Evolutionary conservation across 2,888 invertebrate genomes (phyloP), one percentile per base, ranked within the genome.

Genomic region (Noctua comes): DNA sequence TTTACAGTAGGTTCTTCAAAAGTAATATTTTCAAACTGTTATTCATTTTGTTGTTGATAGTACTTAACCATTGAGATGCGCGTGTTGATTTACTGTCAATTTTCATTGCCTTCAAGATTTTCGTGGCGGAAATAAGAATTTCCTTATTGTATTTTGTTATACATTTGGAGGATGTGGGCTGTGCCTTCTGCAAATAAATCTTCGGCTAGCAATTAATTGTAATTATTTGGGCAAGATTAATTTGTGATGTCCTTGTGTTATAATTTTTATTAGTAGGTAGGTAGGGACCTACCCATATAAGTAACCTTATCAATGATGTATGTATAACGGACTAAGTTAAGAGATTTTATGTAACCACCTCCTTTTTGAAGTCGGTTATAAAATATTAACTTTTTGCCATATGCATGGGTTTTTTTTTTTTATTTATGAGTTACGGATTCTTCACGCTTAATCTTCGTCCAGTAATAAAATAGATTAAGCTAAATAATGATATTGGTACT

Each of bases 51-150:
- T 10, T 57, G 74, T 54, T 62, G 68, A 68, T 54, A 10, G 8
- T 75, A 80, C 57, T 27, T 51, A 31, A 27, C 40, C 0, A 68
- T 16, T 36, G 11, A 68, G 36, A 43, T 21, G 11, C 8, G 27
- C 54, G 36, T 36, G 13, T 10, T 73, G 4, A 62, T 74, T 77
- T 69, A 51, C 31, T 51, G 77, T 59, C 57, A 62, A 68, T 72
- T 81, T 83, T 74, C 51, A 79, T 80, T 84, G 46, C 43, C 36
- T 73, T 11, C 5, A 24, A 85, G 65, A 76, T 62, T 84, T 78
- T 76, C 21, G 59, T 73, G 54, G 27, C 59, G 68, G 69, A 82
- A 76, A 71, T 78, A 18, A 31, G 78, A 62, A 79, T 85, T 84
- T 84, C 76, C 73, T 78, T 82, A 79, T 79, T 68, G 59, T 76